Evolutionary conservation across 2,113 vertebrate genomes (phyloP).

Genomic region (Salminus brasiliensis): DNA sequence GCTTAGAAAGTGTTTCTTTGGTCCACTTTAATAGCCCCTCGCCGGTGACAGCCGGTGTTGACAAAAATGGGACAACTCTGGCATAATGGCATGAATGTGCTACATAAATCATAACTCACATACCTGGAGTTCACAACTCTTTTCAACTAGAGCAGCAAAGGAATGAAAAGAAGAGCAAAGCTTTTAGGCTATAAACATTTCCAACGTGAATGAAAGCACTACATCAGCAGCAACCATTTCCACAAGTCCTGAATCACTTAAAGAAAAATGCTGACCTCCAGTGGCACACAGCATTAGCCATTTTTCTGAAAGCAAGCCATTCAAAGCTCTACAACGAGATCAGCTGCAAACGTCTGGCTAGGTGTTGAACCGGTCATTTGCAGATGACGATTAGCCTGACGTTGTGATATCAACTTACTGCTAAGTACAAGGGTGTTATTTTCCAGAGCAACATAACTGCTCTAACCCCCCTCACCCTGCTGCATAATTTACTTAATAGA

Average conservation of each 20-base stretch:
- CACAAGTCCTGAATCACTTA: conserved; percentile 32
- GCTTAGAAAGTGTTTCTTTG: not conserved
- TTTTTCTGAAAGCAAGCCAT: not conserved
- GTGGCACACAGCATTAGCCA: conserved; percentile 62
- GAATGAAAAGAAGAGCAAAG: not conserved
- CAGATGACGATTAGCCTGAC: not conserved
- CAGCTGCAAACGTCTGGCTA: not conserved
- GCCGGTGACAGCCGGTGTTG: not conserved
- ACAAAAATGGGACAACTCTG: not conserved
- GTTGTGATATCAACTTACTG: not conserved
- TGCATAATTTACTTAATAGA: too few species aligned
- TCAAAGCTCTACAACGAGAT: not conserved
- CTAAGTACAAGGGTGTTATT: too few species aligned
- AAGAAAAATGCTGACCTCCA: conserved; percentile 74
- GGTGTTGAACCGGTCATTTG: not conserved
- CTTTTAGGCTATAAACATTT: not conserved
- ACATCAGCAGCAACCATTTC: not conserved
- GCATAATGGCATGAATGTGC: not conserved
- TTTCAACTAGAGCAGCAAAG: not conserved
- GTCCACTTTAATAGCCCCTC: not conserved
- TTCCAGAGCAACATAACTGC: too few species aligned
- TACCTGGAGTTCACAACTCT: not conserved
- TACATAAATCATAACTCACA: not conserved
- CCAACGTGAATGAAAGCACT: not conserved
- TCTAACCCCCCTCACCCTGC: too few species aligned